Base-by-base conservation (phyloP, 1,140 invertebrate genomes). In the Orchesella cincta region DNA sequence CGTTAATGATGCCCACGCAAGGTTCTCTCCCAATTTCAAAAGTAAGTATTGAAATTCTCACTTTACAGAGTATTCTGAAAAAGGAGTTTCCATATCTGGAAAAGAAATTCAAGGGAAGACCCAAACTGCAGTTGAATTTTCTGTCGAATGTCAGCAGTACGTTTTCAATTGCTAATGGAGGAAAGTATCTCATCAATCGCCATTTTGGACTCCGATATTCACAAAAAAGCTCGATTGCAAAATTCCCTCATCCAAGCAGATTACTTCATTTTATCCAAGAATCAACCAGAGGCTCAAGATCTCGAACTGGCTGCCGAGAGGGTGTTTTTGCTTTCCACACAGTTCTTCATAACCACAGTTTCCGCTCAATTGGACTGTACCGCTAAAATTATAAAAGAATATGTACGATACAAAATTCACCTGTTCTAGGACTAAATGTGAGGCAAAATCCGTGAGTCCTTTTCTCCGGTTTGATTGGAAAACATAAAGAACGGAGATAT, bases 301-400 rank as follows among this genome's bases (percentile, higher is more conserved):
- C 18, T 46, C 5, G 5, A 46, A 64, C 31, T 31, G 28, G 71
- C 74, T 67, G 78, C 77, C 51, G 75, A 75, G 80, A 83, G 79
- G 82, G 75, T 54, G 73, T 77, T 51, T 74, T 81, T 14, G 79
- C 81, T 33, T 83, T 79, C 67, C 83, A 84, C 46, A 83, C 79
- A 16, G 78, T 80, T 23, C 77, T 78, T 29, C 79, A 82, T 78
- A 77, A 81, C 64, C 46, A 78, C 5, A 82, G 79, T 62, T 83
- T 83, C 64, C 80, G 79, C 29, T 81, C 82, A 1, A 82, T n/a
- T 74, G 75, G 79, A 81, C 73, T 83, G 82, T 78, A 83, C 77
- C 54, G 39, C 81, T 26, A 51, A 74, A 70, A 54, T 83, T 8
- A 33, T 82, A n/a, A 35, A 70, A 46, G 73, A 64, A 0, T n/a